Evolutionary conservation across 2,888 invertebrate species (phyloP).

Genomic region (Petrolisthes cinctipes): DNA sequence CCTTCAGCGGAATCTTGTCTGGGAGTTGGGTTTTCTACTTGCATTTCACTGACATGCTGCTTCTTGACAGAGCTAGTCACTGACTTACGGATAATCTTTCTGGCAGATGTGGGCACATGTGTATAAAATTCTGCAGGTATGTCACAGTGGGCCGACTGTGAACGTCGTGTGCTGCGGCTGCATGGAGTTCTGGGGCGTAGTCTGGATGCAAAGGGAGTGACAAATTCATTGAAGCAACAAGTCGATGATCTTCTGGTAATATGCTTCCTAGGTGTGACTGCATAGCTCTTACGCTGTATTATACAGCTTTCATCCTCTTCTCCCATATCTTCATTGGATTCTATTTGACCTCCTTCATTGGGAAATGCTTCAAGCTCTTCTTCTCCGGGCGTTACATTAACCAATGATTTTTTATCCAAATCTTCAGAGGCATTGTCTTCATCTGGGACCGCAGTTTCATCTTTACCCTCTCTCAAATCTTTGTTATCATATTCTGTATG

Average conservation of each 20-base stretch:
- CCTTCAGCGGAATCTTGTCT: no score
- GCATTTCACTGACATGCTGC: no score
- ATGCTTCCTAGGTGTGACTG: constrained; percentile 15
- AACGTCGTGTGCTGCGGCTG: constrained; percentile 41
- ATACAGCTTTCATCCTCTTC: background rate
- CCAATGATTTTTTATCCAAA: background rate
- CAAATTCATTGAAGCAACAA: constrained; percentile 13
- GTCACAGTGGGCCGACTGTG: constrained; percentile 43
- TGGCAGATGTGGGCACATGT: background rate
- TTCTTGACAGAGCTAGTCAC: background rate
- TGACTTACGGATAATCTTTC: background rate
- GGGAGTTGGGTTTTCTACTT: no score
- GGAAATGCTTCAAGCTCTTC: background rate
- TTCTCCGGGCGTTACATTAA: no score
- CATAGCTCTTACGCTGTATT: background rate
- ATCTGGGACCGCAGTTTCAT: background rate
- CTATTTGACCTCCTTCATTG: background rate
- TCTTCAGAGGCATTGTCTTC: background rate
- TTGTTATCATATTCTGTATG: background rate
- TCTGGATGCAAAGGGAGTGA: constrained; percentile 31
- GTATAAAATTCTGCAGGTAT: background rate
- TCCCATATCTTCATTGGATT: background rate
- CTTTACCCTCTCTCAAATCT: background rate
- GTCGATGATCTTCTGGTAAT: constrained; percentile 8
- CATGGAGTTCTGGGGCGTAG: constrained; percentile 48